Base-by-base conservation (phyloP, 2,797 vertebrate genomes). In the Crocodylus rhombifer region DNA sequence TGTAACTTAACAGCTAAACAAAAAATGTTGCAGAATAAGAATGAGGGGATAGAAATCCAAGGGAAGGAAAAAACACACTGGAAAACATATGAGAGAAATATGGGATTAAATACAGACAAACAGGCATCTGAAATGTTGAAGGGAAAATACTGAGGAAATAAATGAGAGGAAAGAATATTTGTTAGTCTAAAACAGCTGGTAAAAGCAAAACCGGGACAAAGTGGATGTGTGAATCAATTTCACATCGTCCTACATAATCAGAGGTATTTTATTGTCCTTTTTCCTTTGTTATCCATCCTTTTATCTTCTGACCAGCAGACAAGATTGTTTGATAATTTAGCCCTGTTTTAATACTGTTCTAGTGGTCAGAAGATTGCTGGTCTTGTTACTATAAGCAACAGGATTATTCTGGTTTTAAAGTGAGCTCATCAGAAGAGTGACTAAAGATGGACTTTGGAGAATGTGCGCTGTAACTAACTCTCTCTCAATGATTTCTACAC, bases 381-480 rank as follows among this genome's bases (percentile, higher is more conserved):
- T 28, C 33, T 36, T 28, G 12, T 36, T 30, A 57, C 25, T 42
- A 15, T 42, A 61, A 78, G 77, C 60, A 28, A n/a, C 13, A 36
- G 14, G 15, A 23, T 78, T 77, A 56, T 30, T 78, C 15, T 6
- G 15, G 55, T 56, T 25, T 76, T 76, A n/a, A 57, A 76, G 18
- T 57, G 26, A 42, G 30, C 21, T 77, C 26, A 6, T 42, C 23
- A 10, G 11, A 62, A 10, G 25, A 28, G 77, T 16, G 25, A 28
- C 14, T 42, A 26, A 18, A 60, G 11, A 30, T 23, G 25, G 60
- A 36, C 23, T 26, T 60, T 14, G 18, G 17, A 1, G 55, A 26
- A 25, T 0, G 2, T 26, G 5, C 13, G 7, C 65, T 74, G 65
- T 21, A 7, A 3, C 26, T 10, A 12, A 56, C n/a, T n/a, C n/a